These are phyloP conservation scores for Arctia plantaginis DNA, from an alignment of 2,888 invertebrate species.

Conservation along the genomic window DNA sequence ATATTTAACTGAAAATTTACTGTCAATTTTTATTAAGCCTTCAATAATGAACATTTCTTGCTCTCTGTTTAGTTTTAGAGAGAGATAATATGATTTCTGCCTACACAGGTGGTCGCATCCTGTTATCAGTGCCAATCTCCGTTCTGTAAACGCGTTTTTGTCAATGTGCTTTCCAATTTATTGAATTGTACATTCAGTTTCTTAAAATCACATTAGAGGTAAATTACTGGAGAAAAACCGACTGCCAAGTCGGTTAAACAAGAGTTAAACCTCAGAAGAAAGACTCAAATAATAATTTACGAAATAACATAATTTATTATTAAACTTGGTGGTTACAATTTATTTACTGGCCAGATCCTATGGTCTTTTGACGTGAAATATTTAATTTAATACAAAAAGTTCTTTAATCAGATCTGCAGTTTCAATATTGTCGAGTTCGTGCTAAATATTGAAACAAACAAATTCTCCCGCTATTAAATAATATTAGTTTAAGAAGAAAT, in stretches of 20 bases:
- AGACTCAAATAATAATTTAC: background rate
- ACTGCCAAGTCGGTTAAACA: background rate
- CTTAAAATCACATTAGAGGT: background rate
- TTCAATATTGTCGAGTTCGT: background rate
- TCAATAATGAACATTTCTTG: background rate
- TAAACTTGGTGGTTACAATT: background rate
- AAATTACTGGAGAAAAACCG: background rate
- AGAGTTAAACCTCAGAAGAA: background rate
- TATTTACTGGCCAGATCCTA: background rate
- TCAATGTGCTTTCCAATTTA: background rate
- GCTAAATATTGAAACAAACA: background rate
- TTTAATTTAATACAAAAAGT: background rate
- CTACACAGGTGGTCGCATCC: conserved; percentile 1
- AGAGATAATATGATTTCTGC: background rate
- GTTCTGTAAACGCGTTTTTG: background rate
- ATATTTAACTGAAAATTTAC: background rate
- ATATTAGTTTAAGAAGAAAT: background rate
- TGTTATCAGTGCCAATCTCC: conserved; percentile 10
- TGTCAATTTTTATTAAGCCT: background rate
- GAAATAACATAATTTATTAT: background rate
- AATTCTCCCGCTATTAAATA: background rate
- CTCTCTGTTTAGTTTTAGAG: too few species aligned
- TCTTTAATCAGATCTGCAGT: background rate
- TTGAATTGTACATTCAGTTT: background rate
- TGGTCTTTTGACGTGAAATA: background rate